Conservation (phyloP, 1,140 invertebrate genomes). For the Cydia fagiglandana region DNA sequence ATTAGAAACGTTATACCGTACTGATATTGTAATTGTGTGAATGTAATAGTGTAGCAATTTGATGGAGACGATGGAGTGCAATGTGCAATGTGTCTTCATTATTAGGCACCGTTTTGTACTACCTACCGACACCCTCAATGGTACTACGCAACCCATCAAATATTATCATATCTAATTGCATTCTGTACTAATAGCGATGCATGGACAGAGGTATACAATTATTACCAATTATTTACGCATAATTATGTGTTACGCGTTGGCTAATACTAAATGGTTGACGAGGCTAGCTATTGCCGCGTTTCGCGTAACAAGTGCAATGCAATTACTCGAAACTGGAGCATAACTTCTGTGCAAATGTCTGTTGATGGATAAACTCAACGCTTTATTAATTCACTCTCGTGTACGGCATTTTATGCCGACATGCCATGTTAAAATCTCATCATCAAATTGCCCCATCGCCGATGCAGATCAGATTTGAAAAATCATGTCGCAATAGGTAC, state of each 20-base stretch:
- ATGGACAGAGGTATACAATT: conserved; percentile 38
- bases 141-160: conserved; percentile 18
- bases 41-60: conserved; percentile 28
- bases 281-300: conserved; percentile 48
- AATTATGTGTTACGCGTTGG: conserved; percentile 52
- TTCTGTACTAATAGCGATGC: conserved; percentile 20
- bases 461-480: conserved; percentile 36
- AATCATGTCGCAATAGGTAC: background rate
- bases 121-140: conserved; percentile 4
- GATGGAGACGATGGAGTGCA: conserved; percentile 35
- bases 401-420: conserved; percentile 42
- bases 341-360: conserved; percentile 48
- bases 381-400: conserved; percentile 38
- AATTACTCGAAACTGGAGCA: conserved; percentile 61
- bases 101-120: background rate
- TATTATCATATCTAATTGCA: conserved; percentile 27
- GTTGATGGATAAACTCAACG: conserved; percentile 40
- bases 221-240: conserved; percentile 52
- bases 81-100: conserved; percentile 24
- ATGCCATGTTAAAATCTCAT: conserved; percentile 49
- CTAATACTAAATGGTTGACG: conserved; percentile 43
- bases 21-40: conserved; percentile 4
- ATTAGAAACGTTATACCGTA: background rate
- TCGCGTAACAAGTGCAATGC: conserved; percentile 56
- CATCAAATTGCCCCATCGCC: conserved; percentile 44